Evolutionary conservation across 1,140 invertebrate genomes (phyloP), one percentile per base, ranked within the genome.

Genomic region (Apis dorsata): DNA sequence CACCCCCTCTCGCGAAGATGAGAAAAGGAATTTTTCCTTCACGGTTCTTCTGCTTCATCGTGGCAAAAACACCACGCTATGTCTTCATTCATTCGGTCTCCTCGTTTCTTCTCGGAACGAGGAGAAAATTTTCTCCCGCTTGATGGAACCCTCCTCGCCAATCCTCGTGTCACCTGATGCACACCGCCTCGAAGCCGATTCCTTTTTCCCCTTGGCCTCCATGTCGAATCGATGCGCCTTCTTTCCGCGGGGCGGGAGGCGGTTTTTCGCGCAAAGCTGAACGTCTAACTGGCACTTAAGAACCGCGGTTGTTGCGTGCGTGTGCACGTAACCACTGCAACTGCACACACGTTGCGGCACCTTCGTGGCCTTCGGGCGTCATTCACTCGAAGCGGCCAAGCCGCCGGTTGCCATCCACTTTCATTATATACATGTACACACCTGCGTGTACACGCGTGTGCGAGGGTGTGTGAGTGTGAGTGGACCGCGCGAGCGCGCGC

Each of bases 361-460:
- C 90, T 91, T 90, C 91, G 86, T 92, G 92, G 92, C 92, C 92
- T 93, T 93, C 92, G 91, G 92, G 92, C 92, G 92, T 93, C 92
- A 93, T 93, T 93, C 92, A 93, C 92, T 92, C 90, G 89, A 82
- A 88, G 88, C 89, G 89, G 88, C 84, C 82, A 74, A 80, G 90
- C 88, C 87, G 89, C 88, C 86, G 83, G 87, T 90, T 91, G 87
- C 90, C 91, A 91, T 92, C 91, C 90, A 92, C 92, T 92, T 92
- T 93, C 92, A 90, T 92, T 92, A 93, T 60, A 34, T 17, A 62
- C 44, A 24, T 34, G 11, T n/a, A 24, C 7, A 1, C n/a, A 8
- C 11, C 34, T 68, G 34, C 90, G 85, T 85, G 83, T 85, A 88
- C 88, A 78, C 51, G 65, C 53, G 10, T 55, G 5, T 10, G 17